Conservation (phyloP, 2,113 vertebrate genomes). For the Ursus arctos region DNA sequence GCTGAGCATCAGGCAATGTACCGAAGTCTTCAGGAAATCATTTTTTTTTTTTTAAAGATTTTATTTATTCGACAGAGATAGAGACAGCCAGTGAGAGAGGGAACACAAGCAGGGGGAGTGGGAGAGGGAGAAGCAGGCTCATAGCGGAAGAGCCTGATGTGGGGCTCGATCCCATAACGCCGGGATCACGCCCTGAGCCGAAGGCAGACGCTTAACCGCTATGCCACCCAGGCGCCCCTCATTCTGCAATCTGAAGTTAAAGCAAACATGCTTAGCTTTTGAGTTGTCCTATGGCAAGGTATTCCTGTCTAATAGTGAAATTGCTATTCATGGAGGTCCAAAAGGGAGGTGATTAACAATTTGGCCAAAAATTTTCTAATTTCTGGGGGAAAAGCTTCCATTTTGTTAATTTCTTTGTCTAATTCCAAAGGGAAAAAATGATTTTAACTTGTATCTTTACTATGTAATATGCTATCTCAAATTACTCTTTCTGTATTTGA, state of each 20-base stretch:
- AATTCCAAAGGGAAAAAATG: not conserved
- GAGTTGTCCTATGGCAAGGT: not conserved
- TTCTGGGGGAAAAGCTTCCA: not conserved
- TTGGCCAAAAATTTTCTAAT: not conserved
- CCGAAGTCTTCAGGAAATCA: not conserved
- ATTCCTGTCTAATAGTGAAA: not conserved
- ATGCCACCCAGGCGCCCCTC: not conserved
- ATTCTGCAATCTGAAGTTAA: not conserved
- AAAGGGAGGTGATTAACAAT: not conserved
- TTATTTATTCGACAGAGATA: too few species aligned
- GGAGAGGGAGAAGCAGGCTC: too few species aligned
- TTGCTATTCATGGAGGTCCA: not conserved
- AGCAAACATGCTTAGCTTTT: not conserved
- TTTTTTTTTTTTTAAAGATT: not conserved
- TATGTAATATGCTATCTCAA: not conserved
- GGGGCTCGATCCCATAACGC: too few species aligned
- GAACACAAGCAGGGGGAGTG: too few species aligned
- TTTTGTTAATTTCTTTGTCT: not conserved
- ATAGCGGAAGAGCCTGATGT: too few species aligned
- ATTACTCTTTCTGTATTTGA: not conserved
- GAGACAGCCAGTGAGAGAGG: too few species aligned
- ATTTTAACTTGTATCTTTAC: not conserved
- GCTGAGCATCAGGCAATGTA: not conserved
- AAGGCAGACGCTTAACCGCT: too few species aligned
- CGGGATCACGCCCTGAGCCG: too few species aligned